phyloP scores from a whole-genome alignment of 2,113 vertebrate species.

The Smithornis capensis region DNA sequence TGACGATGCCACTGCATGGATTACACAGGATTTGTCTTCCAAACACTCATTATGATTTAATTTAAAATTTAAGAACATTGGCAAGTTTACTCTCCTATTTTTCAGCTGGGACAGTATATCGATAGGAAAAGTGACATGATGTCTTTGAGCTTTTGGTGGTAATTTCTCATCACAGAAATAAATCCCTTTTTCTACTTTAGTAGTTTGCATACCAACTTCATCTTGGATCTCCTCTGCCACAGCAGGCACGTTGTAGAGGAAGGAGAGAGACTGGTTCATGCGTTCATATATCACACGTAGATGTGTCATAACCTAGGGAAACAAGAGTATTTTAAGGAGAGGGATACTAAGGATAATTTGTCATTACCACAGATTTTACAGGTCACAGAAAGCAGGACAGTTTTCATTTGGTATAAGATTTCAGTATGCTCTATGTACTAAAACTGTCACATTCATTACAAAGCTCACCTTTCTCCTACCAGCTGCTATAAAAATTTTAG shows the following conservation, averaged over 20 bases:
- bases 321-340: not conserved
- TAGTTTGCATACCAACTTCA: slow-evolving; percentile 88
- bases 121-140: not conserved
- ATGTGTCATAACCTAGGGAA: slow-evolving; percentile 91
- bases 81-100: not conserved
- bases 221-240: slow-evolving; percentile 96
- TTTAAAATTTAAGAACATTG: not conserved
- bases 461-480: not conserved
- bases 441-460: not conserved
- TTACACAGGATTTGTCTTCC: not conserved
- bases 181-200: not conserved
- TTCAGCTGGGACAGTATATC: not conserved
- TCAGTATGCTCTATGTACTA: not conserved
- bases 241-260: slow-evolving; percentile 94
- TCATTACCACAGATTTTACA: not conserved
- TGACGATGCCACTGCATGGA: not conserved
- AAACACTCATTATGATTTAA: not conserved
- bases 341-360: not conserved
- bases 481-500: not conserved
- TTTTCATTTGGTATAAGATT: not conserved
- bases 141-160: not conserved
- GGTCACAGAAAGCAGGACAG: not conserved
- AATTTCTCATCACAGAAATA: not conserved
- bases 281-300: slow-evolving; percentile 96
- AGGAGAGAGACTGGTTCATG: slow-evolving; percentile 97